phyloP scores from a whole-genome alignment of 2,797 vertebrate species.

The Acestrorhynchus altus region DNA sequence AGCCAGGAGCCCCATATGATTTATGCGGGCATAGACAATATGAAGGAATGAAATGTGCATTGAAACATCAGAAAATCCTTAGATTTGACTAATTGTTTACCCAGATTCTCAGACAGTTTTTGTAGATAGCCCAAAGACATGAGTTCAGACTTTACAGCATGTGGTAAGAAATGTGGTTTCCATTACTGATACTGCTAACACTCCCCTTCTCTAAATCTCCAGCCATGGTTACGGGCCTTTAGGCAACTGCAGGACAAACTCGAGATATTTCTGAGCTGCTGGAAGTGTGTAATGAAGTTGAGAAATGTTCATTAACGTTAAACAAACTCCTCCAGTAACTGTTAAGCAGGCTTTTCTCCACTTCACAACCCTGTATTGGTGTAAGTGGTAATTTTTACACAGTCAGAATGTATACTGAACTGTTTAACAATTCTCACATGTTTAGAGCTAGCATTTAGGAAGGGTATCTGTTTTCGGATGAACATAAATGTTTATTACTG shows the following conservation, averaged over 20 bases:
- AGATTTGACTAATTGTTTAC: conserved; percentile 3
- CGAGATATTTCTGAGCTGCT: conserved; percentile 10
- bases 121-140: background rate
- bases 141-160: conserved; percentile 6
- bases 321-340: background rate
- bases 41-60: conserved; percentile 2
- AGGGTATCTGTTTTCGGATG: background rate
- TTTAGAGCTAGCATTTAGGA: background rate
- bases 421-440: background rate
- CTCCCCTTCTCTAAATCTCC: conserved; percentile 12
- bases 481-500: background rate
- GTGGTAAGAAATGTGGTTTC: conserved; percentile 23
- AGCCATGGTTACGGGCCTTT: conserved; percentile 5
- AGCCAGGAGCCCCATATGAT: background rate
- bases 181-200: conserved; percentile 2
- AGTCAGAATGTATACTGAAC: background rate
- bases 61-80: conserved; percentile 10
- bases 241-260: background rate
- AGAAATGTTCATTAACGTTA: conserved; percentile 7
- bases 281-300: conserved; percentile 7
- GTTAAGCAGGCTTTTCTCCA: background rate
- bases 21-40: background rate
- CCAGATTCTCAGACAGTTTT: background rate
- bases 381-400: background rate
- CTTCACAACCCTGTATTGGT: background rate